Evolutionary conservation across 1,140 invertebrate genomes (phyloP).

Genomic region (Diorhabda sublineata): DNA sequence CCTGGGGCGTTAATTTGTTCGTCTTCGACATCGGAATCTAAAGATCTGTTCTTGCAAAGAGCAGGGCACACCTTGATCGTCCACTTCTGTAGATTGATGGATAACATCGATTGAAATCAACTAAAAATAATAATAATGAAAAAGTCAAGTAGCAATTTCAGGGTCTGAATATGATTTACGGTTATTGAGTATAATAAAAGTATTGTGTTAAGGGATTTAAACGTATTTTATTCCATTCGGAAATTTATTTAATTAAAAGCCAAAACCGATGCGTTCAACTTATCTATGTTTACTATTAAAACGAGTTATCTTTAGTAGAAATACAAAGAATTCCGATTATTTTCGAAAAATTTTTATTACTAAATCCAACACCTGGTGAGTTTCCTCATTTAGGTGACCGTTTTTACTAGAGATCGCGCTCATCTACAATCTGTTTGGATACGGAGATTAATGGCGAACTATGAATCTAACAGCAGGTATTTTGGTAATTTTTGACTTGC

Average conservation of each 20-base stretch:
- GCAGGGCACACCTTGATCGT: background rate
- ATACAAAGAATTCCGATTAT: too few species aligned
- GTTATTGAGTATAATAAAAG: background rate
- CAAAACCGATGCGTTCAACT: too few species aligned
- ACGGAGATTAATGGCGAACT: constrained; percentile 1
- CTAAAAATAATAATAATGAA: constrained; percentile 3
- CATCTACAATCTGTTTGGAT: background rate
- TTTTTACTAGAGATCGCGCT: too few species aligned
- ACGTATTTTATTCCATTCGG: too few species aligned
- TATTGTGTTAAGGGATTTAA: background rate
- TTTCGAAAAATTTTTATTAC: too few species aligned
- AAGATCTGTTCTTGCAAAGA: constrained; percentile 2
- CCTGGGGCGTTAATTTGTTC: background rate
- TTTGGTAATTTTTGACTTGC: background rate
- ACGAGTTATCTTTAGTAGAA: too few species aligned
- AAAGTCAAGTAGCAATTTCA: constrained; percentile 1
- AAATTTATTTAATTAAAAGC: too few species aligned
- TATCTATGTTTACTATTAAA: too few species aligned
- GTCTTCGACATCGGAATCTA: background rate
- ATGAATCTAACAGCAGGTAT: constrained; percentile 1
- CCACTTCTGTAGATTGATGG: background rate
- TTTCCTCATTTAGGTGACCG: too few species aligned
- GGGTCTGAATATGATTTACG: background rate
- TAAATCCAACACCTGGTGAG: too few species aligned
- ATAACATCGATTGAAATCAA: constrained; percentile 1